These are phyloP conservation scores for Anthrax anthrax DNA, from an alignment of 2,888 invertebrate genomes.

Conservation along the genomic window DNA sequence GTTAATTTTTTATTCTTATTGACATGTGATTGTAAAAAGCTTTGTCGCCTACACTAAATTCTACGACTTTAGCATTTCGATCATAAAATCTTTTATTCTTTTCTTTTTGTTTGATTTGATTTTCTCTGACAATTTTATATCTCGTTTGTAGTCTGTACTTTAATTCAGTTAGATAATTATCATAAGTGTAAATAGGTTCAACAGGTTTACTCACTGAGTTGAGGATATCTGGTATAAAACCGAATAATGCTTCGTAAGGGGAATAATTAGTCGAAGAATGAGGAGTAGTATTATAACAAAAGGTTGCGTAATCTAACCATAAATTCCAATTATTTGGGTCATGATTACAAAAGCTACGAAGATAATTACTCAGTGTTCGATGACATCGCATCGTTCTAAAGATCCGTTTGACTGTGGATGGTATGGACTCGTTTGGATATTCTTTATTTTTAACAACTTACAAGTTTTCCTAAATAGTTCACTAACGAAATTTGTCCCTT, in stretches of 20 bases:
- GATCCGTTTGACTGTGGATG: conserved; percentile 16
- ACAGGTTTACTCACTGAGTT: neutral
- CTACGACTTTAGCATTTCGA: too few relatives aligned
- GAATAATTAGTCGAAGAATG: conserved; percentile 11
- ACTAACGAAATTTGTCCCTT: conserved; percentile 1
- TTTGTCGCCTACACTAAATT: too few relatives aligned
- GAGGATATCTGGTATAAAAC: neutral
- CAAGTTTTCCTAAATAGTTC: conserved; percentile 13
- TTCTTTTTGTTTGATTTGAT: too few relatives aligned
- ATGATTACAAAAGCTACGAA: conserved; percentile 19
- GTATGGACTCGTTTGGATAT: too few relatives aligned
- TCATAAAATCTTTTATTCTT: too few relatives aligned
- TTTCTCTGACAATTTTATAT: too few relatives aligned
- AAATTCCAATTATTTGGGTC: conserved; percentile 21
- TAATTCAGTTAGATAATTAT: too few relatives aligned
- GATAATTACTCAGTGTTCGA: conserved; percentile 18
- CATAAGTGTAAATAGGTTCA: too few relatives aligned
- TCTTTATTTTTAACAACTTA: neutral
- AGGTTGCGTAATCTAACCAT: conserved; percentile 18
- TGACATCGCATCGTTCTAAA: conserved; percentile 23
- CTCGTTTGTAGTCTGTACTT: too few relatives aligned
- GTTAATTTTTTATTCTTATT: too few relatives aligned
- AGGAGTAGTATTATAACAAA: conserved; percentile 17
- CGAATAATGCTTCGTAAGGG: neutral
- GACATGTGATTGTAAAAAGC: too few relatives aligned